A percentile compares a stretch with the other conserved stretches of the same genome.
Conservation (phyloP, 1,140 invertebrate species). For the Hetaerina americana region DNA sequence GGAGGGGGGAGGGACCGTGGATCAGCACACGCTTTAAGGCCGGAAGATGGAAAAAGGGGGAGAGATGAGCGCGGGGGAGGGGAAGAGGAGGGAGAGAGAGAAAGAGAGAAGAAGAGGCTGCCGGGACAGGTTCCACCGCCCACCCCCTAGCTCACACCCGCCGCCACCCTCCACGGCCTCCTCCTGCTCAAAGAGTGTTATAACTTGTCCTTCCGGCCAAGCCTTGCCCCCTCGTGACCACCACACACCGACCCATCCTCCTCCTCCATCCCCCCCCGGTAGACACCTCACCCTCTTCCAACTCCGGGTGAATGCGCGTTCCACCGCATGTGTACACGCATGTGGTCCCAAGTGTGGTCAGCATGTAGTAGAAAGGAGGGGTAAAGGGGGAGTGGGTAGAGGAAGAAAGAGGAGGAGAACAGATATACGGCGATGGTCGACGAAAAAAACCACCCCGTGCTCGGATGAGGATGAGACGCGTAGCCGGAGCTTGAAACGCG, state of each 20-base stretch:
- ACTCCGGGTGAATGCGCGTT: neutral
- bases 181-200: neutral
- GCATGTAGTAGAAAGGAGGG: neutral
- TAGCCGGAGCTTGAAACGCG: too few relatives aligned
- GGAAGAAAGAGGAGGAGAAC: neutral
- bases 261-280: neutral
- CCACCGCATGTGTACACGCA: neutral
- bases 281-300: neutral
- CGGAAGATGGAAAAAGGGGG: neutral
- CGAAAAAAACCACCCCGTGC: neutral
- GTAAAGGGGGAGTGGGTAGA: neutral
- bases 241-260: neutral
- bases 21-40: neutral
- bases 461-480: neutral
- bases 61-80: neutral
- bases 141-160: neutral
- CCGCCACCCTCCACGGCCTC: too few relatives aligned
- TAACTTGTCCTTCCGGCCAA: neutral
- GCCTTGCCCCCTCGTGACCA: neutral
- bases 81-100: neutral
- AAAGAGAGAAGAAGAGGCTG: neutral
- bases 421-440: too few relatives aligned
- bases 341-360: neutral
- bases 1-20: neutral
- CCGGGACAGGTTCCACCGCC: neutral